Base-by-base conservation (phyloP, 2,888 invertebrate genomes). In the Helobdella robusta region DNA sequence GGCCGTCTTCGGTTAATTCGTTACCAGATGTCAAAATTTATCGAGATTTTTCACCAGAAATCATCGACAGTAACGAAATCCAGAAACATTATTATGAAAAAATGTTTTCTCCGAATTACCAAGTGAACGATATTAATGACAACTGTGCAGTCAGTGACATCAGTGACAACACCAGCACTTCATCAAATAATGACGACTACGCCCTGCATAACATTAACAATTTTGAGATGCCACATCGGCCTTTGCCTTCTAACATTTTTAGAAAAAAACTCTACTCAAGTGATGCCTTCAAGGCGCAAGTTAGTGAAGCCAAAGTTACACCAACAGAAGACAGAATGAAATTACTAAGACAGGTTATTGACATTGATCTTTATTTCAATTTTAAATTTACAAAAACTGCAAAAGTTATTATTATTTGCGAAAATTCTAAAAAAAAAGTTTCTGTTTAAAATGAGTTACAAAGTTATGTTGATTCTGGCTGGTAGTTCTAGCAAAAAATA, bases 291-390 rank as follows among this genome's bases (percentile, higher is more conserved):
- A n/a, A 25, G 34, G 25, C 46, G n/a, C 62, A 62, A 35, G 65
- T 60, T 15, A 62, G 34, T 40, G 65, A 65, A 52, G 60, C 52
- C 4, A 65, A 60, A 35, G 50, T 34, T 36, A 18, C 50, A 20
- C 65, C 60, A 18, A 48, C 32, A 25, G 65, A 60, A 36, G 56
- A 36, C 11, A 59, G 59, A n/a, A 28, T 62, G 36, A 40, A 66
- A 18, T 20, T 66, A 32, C 30, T 66, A 1, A 32, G 46, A 20
- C 62, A 66, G 15, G 62, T 66, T 32, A 66, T 66, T 54, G 46
- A n/a, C 30, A 30, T 50, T n/a, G n/a, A n/a, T n/a, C n/a, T n/a
- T n/a, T n/a, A n/a, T n/a, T n/a, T n/a, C n/a, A n/a, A n/a, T n/a
- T n/a, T n/a, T n/a, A n/a, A n/a, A n/a, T n/a, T n/a, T n/a, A n/a